Conservation (phyloP, 2,113 vertebrate genomes). For the Alligator mississippiensis region DNA sequence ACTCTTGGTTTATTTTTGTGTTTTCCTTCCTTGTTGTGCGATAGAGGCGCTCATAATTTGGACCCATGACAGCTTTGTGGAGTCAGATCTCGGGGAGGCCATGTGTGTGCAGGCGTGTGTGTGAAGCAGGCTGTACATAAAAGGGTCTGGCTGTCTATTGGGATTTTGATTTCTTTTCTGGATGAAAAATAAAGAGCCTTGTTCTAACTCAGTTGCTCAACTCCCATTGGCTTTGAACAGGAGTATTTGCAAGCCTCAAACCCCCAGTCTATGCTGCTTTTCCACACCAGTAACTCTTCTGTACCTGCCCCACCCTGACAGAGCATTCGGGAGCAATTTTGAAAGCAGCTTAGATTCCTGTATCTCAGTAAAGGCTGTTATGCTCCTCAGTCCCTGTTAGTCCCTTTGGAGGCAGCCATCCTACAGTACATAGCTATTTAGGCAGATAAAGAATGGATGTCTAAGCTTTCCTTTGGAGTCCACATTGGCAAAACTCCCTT, state of each 20-base stretch:
- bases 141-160: neutral
- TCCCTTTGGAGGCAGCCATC: constrained; percentile 1
- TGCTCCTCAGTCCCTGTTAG: neutral
- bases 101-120: fast-evolving
- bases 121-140: neutral
- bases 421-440: neutral
- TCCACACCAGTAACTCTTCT: neutral
- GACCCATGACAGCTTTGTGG: constrained; percentile 14
- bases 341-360: neutral
- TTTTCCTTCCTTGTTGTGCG: constrained; percentile 40
- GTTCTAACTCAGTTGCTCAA: neutral
- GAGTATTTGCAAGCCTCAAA: neutral
- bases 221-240: neutral
- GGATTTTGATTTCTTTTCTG: neutral
- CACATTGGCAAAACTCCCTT: neutral
- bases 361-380: neutral
- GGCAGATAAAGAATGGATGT: neutral
- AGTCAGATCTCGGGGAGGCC: constrained; percentile 23
- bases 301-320: neutral
- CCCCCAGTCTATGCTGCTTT: neutral
- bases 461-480: neutral
- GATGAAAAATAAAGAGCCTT: neutral
- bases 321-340: neutral
- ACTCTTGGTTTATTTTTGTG: constrained; percentile 48
- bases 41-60: constrained; percentile 57